Evolutionary conservation across 2,113 vertebrate genomes (phyloP), one percentile per base, ranked within the genome.

Genomic region (Dicaeum eximium): DNA sequence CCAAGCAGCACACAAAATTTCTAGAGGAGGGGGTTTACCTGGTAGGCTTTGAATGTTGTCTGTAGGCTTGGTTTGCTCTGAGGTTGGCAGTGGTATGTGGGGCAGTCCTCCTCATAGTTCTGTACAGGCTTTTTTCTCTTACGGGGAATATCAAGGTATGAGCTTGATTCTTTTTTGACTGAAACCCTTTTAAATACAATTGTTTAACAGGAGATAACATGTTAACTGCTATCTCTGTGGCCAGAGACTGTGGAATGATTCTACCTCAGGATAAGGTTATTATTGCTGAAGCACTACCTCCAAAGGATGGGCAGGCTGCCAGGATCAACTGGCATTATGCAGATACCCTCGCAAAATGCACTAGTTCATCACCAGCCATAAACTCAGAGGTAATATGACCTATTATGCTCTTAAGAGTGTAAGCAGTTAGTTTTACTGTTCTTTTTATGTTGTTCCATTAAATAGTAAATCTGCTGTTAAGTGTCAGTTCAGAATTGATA

Each of bases 171-270:
- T 80, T 80, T 86, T 83, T 67, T 89, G 30, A 95, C 61, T 50
- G 33, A 80, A 86, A 40, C 65, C 18, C 50, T 91, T 93, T 35
- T 6, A 80, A 90, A 93, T 93, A 38, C 20, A n/a, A 85, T 93
- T 82, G 20, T 93, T 94, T 80, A 73, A 95, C 91, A 99, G 99
- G 99, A 62, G 99, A 99, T 96, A 99, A 99, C 94, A 99, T 99
- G 98, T 96, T 99, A 97, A 99, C 99, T 4, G 99, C 99, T 80
- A 98, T 99, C 96, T 99, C 99, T 19, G 99, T 99, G 97, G 99
- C 99, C 80, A 98, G 99, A 97, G 99, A 99, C 97, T 99, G 99
- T 97, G 98, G 99, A 83, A 99, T 99, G 99, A 99, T 99, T 97
- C 99, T 98, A 92, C 98, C 99, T 93, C 98, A 98, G 85, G 99